Conservation (phyloP, 2,113 vertebrate genomes). For the Microtus oregoni region DNA sequence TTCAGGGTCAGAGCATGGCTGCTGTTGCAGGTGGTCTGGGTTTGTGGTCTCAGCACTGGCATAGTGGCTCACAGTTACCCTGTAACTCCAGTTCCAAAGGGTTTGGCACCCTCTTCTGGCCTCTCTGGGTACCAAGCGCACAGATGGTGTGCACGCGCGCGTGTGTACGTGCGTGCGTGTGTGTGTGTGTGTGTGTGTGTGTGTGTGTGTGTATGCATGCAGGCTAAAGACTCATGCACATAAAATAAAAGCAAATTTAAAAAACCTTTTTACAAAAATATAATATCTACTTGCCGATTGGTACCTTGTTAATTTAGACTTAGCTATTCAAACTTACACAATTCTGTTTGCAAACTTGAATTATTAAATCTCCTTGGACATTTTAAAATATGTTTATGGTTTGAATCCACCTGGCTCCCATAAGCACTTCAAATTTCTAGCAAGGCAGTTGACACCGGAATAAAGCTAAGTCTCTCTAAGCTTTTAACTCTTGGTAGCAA, state of each 20-base stretch:
- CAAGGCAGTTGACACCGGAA: background rate
- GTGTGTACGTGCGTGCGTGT: fast-evolving
- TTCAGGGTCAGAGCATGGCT: background rate
- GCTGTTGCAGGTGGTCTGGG: background rate
- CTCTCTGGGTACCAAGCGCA: background rate
- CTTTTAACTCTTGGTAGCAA: background rate
- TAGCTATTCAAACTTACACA: background rate
- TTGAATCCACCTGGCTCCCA: background rate
- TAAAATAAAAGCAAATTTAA: background rate
- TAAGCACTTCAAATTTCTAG: background rate
- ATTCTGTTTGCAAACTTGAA: background rate
- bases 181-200: no score
- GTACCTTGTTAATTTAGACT: background rate
- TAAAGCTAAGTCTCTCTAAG: slow-evolving; percentile 12
- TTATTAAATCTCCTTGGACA: background rate
- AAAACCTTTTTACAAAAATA: background rate
- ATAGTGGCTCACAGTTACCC: background rate
- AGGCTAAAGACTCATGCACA: background rate
- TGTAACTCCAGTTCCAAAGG: background rate
- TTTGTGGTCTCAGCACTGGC: background rate
- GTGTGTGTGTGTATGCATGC: no score
- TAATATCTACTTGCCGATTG: background rate
- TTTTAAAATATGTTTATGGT: background rate
- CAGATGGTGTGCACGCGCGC: background rate
- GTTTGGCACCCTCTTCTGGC: background rate